phyloP scores from a whole-genome alignment of 2,797 vertebrate genomes.

The Neosalanx taihuensis region DNA sequence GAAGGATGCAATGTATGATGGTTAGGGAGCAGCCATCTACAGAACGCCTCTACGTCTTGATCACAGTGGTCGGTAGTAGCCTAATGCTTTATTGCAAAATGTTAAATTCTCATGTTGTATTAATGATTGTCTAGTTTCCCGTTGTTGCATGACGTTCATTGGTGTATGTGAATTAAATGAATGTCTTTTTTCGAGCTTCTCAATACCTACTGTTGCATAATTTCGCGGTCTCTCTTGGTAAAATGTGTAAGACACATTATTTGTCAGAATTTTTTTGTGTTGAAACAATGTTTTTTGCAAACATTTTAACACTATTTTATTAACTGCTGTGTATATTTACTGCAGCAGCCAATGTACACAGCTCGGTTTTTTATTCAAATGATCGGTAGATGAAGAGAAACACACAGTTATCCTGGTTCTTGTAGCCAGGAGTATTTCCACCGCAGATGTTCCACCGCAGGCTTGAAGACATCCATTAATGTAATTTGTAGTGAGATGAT shows the following conservation, averaged over 20 bases:
- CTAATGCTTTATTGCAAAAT: no score
- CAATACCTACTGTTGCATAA: not conserved
- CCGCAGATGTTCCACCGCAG: slow-evolving; percentile 7
- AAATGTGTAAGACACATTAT: slow-evolving; percentile 15
- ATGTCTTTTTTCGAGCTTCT: not conserved
- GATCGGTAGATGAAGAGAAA: slow-evolving; percentile 40
- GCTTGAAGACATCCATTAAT: slow-evolving; percentile 71
- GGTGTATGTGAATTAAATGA: not conserved
- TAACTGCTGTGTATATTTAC: no score
- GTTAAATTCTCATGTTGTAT: no score
- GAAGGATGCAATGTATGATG: not conserved
- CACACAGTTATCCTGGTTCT: slow-evolving; percentile 36
- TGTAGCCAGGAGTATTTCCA: slow-evolving; percentile 24
- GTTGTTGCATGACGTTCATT: not conserved
- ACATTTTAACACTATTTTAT: no score
- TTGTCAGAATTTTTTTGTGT: slow-evolving; percentile 13
- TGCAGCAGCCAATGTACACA: not conserved
- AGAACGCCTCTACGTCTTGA: no score
- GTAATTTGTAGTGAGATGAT: slow-evolving; percentile 75
- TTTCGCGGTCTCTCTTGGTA: not conserved
- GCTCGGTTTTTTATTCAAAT: slow-evolving; percentile 3
- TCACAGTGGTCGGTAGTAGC: no score
- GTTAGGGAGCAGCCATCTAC: not conserved
- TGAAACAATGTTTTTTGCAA: no score
- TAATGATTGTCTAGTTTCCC: not conserved